Conservation (phyloP, 1,140 invertebrate species). For the Bicyclus anynana region DNA sequence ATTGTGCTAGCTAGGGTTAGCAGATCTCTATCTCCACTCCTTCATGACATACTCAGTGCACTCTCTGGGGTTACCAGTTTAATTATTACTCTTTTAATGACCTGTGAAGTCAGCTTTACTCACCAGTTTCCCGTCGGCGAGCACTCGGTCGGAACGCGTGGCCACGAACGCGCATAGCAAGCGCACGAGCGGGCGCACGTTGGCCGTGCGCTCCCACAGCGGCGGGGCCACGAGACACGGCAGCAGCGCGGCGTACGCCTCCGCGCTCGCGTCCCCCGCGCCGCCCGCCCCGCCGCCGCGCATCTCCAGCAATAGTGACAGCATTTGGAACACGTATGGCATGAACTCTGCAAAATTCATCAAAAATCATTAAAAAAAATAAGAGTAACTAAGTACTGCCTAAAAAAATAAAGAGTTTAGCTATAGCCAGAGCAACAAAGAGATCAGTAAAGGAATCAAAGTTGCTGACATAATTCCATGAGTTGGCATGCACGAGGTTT, state of each 20-base stretch:
- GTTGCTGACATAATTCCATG: no score
- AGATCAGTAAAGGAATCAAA: no score
- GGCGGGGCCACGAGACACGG: conserved; percentile 91
- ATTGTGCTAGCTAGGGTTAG: no score
- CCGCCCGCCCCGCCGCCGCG: conserved; percentile 78
- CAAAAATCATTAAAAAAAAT: no score
- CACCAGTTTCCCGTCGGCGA: conserved; percentile 83
- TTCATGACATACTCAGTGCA: no score
- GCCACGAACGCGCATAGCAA: conserved; percentile 92
- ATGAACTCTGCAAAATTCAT: conserved; percentile 88
- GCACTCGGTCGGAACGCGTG: conserved; percentile 85
- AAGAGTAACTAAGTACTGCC: no score
- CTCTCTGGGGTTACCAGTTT: no score
- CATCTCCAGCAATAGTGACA: conserved; percentile 93
- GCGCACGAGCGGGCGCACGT: conserved; percentile 93
- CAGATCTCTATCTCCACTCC: no score
- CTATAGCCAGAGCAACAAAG: no score
- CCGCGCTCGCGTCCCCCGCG: conserved; percentile 74
- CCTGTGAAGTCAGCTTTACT: conserved; percentile 32
- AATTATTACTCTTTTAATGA: no score
- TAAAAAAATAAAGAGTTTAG: no score
- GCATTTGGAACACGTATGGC: conserved; percentile 98
- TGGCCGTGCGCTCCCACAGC: conserved; percentile 94
- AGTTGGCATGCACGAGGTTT: no score
- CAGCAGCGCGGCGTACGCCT: conserved; percentile 93